Evolutionary conservation across 2,888 invertebrate genomes (phyloP), one percentile per base, ranked within the genome.

Genomic region (Drosophila mettleri): DNA sequence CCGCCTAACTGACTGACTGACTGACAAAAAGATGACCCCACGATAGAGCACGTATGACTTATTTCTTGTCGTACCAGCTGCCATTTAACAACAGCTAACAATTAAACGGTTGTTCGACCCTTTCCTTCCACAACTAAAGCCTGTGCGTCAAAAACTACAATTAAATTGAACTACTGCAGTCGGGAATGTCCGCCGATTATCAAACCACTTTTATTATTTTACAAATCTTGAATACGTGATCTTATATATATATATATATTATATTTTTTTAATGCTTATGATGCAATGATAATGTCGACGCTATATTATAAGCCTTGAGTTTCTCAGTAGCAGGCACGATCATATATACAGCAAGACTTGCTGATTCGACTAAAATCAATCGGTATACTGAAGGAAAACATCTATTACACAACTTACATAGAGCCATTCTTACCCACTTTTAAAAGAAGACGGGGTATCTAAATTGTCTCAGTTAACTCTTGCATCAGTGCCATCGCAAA

Each of bases 1-100:
- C 45, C 24, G 74, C 29, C 34, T 57, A 33, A 38, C 27, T 6
- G 69, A 34, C 34, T 59, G 36, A 54, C 8, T 22, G 39, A 29
- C 54, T 64, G 60, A 69, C 69, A 55, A 45, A 46, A 57, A 86
- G 80, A 77, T 77, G 77, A 57, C 57, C n/a, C 36, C 31, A 22
- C 80, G 82, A 83, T 83, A 83, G 51, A 58, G 81, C 82, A 83
- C 82, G 82, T 86, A 65, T 83, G 70, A 34, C 77, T 52, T 45
- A 41, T 74, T 46, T 55, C 45, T 8, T 48, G 45, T 24, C 58
- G 43, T 53, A 64, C 60, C 49, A 69, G 68, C 80, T 82, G 82
- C 70, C 83, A 79, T 74, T 86, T 82, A 70, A 45, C 69, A 67
- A n/a, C 39, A 48, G 33, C 18, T 34, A n/a, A 43, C 66, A 54